These are phyloP conservation scores for Diplolepis rosae DNA, from an alignment of 2,888 invertebrate species.

Conservation along the genomic window DNA sequence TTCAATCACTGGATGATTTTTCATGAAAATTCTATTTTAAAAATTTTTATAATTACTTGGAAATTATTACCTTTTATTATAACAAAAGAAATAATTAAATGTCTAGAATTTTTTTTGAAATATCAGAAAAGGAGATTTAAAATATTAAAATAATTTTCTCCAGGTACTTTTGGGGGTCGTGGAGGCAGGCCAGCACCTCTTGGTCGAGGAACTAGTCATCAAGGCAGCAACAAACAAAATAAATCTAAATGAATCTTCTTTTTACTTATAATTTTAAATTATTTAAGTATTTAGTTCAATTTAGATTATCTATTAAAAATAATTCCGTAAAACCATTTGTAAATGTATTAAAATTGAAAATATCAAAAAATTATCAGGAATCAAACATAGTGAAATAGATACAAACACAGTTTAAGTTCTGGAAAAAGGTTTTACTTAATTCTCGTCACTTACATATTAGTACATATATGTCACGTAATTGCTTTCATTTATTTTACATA, in stretches of 20 bases:
- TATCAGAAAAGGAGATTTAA: not conserved
- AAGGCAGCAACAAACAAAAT: conserved; percentile 67
- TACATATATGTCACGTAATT: not conserved
- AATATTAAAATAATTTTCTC: conserved; percentile 33
- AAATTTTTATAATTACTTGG: not conserved
- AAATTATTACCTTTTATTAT: not conserved
- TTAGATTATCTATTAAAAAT: too few relatives aligned
- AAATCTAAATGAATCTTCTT: conserved; percentile 59
- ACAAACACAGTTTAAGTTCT: not conserved
- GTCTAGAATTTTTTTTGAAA: not conserved
- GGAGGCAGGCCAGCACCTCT: conserved; percentile 77
- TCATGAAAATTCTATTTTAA: not conserved
- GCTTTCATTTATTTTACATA: not conserved
- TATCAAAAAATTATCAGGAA: conserved; percentile 12
- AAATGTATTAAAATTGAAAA: not conserved
- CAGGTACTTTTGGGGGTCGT: conserved; percentile 79
- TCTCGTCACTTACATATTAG: not conserved
- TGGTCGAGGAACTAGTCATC: conserved; percentile 72
- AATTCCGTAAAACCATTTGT: not conserved
- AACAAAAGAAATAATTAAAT: conserved; percentile 15
- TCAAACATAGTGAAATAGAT: not conserved
- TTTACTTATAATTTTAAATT: conserved; percentile 34
- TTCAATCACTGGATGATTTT: not conserved
- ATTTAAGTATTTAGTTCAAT: conserved; percentile 3
- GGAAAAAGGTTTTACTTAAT: not conserved